Conservation (phyloP, 2,113 vertebrate species). For the Otolemur garnettii region DNA sequence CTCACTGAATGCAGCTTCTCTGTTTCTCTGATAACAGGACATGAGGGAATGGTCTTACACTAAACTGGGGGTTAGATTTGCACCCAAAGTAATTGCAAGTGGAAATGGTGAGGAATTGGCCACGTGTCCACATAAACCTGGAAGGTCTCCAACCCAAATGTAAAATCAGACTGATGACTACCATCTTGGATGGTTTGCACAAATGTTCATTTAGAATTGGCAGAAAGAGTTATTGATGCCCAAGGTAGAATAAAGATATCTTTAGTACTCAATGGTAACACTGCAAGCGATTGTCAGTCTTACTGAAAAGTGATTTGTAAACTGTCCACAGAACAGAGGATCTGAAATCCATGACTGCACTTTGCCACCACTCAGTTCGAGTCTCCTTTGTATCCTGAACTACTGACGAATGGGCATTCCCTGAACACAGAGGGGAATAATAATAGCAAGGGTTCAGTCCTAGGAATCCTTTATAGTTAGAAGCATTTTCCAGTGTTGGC, state of each 20-base stretch:
- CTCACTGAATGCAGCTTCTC: background rate
- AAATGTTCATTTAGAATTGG: background rate
- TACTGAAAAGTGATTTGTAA: background rate
- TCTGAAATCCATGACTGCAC: background rate
- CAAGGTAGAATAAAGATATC: background rate
- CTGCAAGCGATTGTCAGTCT: background rate
- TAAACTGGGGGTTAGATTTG: no score
- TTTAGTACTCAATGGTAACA: background rate
- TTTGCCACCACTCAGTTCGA: background rate
- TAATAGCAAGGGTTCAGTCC: background rate
- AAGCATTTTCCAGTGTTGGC: background rate
- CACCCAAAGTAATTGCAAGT: background rate
- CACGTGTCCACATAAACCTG: no score
- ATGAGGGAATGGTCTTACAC: background rate
- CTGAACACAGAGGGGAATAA: background rate
- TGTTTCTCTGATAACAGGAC: background rate
- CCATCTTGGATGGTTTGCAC: no score
- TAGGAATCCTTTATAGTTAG: background rate
- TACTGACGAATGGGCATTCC: background rate
- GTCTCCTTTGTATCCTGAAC: background rate
- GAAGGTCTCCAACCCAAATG: background rate
- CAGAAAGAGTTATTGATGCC: background rate
- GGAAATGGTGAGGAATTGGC: background rate
- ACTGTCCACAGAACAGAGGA: background rate
- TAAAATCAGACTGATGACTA: background rate